These are phyloP conservation scores for Drosophila ogumai DNA, from an alignment of 1,140 invertebrate species.

Conservation along the genomic window DNA sequence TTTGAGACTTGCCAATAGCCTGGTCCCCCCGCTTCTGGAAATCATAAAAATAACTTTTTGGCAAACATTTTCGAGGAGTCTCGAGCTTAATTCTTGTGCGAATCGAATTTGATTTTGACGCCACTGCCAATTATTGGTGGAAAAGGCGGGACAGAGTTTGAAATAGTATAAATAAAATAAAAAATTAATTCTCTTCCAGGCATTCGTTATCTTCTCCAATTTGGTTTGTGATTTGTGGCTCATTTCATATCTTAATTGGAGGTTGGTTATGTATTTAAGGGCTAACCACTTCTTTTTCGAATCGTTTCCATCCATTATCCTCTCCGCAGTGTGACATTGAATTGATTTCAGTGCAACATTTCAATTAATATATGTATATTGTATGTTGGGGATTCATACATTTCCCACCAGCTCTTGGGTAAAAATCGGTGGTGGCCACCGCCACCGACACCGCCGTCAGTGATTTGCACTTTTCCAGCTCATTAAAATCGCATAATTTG, in stretches of 20 bases:
- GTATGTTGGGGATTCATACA: constrained; percentile 16
- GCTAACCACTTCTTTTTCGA: constrained; percentile 9
- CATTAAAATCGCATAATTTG: constrained; percentile 82
- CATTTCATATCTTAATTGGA: constrained; percentile 14
- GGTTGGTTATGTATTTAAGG: background rate
- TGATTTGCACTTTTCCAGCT: constrained; percentile 83
- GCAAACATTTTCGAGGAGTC: constrained; percentile 35
- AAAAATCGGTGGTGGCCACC: background rate
- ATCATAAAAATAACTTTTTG: constrained; percentile 33
- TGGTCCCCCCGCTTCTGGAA: background rate
- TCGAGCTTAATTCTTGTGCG: background rate
- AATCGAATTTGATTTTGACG: background rate
- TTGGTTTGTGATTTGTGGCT: constrained; percentile 10
- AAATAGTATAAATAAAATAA: background rate
- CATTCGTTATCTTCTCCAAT: background rate
- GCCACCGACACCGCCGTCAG: constrained; percentile 34
- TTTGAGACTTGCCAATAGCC: constrained; percentile 58
- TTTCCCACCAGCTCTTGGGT: constrained; percentile 15
- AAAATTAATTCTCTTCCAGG: too few species aligned
- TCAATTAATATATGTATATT: constrained; percentile 38
- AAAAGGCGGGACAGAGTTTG: background rate
- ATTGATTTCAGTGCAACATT: constrained; percentile 40
- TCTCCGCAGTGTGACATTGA: constrained; percentile 18
- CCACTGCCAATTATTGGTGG: background rate
- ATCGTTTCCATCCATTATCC: constrained; percentile 25